A percentile compares a stretch with the other conserved stretches of the same genome.
These are phyloP conservation scores for Pyrrhia umbra DNA, from an alignment of 2,888 invertebrate genomes.

Conservation along the genomic window DNA sequence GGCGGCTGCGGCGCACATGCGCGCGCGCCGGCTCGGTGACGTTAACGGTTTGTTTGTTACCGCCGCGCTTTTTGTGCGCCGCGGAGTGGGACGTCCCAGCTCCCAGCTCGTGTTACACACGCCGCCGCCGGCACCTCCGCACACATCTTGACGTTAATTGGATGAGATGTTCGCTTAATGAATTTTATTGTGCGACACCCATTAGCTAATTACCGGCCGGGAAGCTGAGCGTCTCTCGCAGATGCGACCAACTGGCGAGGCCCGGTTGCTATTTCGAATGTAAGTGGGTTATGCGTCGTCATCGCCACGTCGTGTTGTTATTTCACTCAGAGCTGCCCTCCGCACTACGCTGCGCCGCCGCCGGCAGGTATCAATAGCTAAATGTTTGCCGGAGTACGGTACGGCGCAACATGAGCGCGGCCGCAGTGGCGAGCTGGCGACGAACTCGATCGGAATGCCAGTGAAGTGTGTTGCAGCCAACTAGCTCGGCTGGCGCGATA, in stretches of 20 bases:
- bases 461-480: conserved; percentile 21
- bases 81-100: conserved; percentile 29
- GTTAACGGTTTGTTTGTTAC: conserved; percentile 76
- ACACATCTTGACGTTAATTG: conserved; percentile 65
- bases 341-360: neutral
- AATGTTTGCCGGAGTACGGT: neutral
- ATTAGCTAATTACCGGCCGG: conserved; percentile 67
- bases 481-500: conserved; percentile 24
- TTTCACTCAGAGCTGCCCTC: neutral
- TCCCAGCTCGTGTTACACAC: conserved; percentile 71
- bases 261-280: conserved; percentile 31
- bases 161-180: conserved; percentile 66
- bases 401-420: neutral
- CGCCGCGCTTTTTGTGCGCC: conserved; percentile 24
- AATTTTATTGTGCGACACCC: conserved; percentile 63
- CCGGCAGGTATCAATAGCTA: neutral
- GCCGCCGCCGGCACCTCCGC: conserved; percentile 32
- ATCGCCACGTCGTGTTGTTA: conserved; percentile 15
- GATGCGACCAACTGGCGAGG: conserved; percentile 5
- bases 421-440: no score
- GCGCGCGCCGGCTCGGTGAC: conserved; percentile 63
- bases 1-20: conserved; percentile 58
- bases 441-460: conserved; percentile 13
- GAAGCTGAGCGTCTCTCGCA: conserved; percentile 22
- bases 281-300: conserved; percentile 28